Base-by-base conservation (phyloP, 2,797 vertebrate species). In the Cercopithecus mitis region DNA sequence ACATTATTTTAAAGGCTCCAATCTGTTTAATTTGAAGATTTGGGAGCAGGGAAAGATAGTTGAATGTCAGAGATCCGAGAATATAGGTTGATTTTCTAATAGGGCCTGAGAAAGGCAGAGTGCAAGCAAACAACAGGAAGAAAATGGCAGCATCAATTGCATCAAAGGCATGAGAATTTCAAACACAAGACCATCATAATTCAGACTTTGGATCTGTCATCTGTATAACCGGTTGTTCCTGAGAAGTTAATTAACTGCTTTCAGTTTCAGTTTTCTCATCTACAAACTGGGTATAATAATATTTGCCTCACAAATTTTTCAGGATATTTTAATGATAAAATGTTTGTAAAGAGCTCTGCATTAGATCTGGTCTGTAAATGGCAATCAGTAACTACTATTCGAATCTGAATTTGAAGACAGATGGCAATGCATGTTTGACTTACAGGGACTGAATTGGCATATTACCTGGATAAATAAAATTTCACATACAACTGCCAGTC, bases 401-500 rank as follows among this genome's bases (percentile, higher is more conserved):
- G 27, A 95, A 87, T 70, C 30, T 85, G 57, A 94, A 84, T 89
- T 33, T 89, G 36, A 43, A 90, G 43, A 90, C n/a, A 86, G 50
- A 45, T 95, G 33, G 24, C 45, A 93, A 77, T 39, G 57, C 19
- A 88, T 20, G 75, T 87, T 93, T 86, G 61, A 58, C 19, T 87
- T 95, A 45, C 2, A 91, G 81, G 92, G 9, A 91, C 2, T 79
- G 19, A 93, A 52, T 25, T 80, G 94, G 52, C 39, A 55, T 67
- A 81, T 41, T 94, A 30, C 83, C 27, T 80, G 55, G 41, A 81
- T 94, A 93, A 96, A 90, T 61, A 93, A 64, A 91, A 94, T 95
- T 97, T 95, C 39, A 45, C 79, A 36, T 94, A 36, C 86, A 97
- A 94, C 41, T 94, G 52, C 43, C 67, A 90, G 52, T 94, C 87